Conservation (phyloP, 2,113 vertebrate genomes). For the Thalassarche chlororhynchos region DNA sequence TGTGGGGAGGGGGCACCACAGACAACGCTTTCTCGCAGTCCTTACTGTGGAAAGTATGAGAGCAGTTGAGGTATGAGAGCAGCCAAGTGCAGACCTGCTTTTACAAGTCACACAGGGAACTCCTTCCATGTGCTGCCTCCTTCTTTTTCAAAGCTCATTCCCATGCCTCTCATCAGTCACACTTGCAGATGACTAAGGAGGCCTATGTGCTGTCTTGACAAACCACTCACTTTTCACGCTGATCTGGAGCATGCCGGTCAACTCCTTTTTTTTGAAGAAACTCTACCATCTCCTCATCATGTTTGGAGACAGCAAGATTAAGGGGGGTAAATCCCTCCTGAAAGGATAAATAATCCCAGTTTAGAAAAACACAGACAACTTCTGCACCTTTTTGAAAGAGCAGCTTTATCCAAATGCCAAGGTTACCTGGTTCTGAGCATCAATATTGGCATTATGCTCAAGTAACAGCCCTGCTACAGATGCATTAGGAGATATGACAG, state of each 20-base stretch:
- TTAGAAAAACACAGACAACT: neutral
- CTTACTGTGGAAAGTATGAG: too few relatives aligned
- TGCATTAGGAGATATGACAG: conserved; percentile 69
- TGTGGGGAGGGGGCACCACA: conserved; percentile 27
- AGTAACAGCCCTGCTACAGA: conserved; percentile 75
- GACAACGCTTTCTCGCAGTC: neutral
- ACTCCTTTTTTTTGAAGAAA: conserved; percentile 77
- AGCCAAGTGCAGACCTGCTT: neutral
- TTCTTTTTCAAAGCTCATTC: neutral
- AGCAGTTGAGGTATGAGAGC: neutral
- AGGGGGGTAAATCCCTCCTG: conserved; percentile 82
- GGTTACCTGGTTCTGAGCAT: conserved; percentile 83
- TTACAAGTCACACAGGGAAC: neutral
- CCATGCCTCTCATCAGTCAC: neutral
- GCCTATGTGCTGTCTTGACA: neutral
- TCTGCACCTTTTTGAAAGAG: neutral
- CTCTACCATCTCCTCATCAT: conserved; percentile 77
- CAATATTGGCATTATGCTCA: conserved; percentile 70
- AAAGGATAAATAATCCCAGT: conserved; percentile 17
- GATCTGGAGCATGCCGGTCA: conserved; percentile 66
- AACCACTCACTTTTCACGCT: conserved; percentile 38
- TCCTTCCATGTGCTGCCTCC: neutral
- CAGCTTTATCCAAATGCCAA: neutral
- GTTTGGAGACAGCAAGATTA: conserved; percentile 77
- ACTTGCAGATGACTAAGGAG: neutral